A percentile compares a stretch with the other conserved stretches of the same genome.
These are phyloP conservation scores for Heteromurus nitidus DNA, from an alignment of 2,888 invertebrate species.

Conservation along the genomic window DNA sequence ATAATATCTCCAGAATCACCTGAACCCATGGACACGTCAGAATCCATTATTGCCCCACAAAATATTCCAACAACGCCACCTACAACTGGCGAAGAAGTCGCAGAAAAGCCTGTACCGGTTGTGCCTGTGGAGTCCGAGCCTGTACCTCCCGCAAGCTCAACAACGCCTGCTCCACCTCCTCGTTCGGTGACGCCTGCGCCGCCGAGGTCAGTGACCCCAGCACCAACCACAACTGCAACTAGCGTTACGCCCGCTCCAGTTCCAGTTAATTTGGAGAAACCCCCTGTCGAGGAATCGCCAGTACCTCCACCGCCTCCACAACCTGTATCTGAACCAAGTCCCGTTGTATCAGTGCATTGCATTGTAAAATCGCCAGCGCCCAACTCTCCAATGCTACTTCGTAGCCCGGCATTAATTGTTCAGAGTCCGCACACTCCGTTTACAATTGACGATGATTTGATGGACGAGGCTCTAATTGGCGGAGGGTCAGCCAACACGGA, in stretches of 20 bases:
- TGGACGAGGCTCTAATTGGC: slow-evolving; percentile 90
- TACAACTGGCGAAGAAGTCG: slow-evolving; percentile 42
- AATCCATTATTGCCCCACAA: slow-evolving; percentile 62
- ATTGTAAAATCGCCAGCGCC: slow-evolving; percentile 86
- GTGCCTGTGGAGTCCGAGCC: slow-evolving; percentile 17
- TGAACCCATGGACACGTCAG: slow-evolving; percentile 66
- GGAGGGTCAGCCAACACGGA: slow-evolving; percentile 77
- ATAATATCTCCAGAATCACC: slow-evolving; percentile 72
- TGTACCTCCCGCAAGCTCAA: slow-evolving; percentile 59
- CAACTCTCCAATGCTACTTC: slow-evolving; percentile 74
- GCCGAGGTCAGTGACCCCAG: slow-evolving; percentile 33
- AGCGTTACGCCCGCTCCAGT: background rate
- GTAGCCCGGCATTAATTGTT: slow-evolving; percentile 77
- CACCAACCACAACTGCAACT: background rate
- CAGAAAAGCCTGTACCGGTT: slow-evolving; percentile 8
- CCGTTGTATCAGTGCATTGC: slow-evolving; percentile 80
- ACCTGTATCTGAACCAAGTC: slow-evolving; percentile 42
- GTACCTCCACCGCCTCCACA: slow-evolving; percentile 48
- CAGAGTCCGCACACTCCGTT: slow-evolving; percentile 81
- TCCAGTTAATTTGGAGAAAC: background rate
- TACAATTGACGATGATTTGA: slow-evolving; percentile 91
- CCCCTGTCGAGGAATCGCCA: slow-evolving; percentile 36
- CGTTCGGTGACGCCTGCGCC: slow-evolving; percentile 40
- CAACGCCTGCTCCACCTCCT: slow-evolving; percentile 60
- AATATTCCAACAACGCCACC: slow-evolving; percentile 68